A percentile compares a stretch with the other conserved stretches of the same genome.
These are phyloP conservation scores for Sphenopsis melanotis DNA, from an alignment of 2,797 vertebrate genomes.

Conservation along the genomic window DNA sequence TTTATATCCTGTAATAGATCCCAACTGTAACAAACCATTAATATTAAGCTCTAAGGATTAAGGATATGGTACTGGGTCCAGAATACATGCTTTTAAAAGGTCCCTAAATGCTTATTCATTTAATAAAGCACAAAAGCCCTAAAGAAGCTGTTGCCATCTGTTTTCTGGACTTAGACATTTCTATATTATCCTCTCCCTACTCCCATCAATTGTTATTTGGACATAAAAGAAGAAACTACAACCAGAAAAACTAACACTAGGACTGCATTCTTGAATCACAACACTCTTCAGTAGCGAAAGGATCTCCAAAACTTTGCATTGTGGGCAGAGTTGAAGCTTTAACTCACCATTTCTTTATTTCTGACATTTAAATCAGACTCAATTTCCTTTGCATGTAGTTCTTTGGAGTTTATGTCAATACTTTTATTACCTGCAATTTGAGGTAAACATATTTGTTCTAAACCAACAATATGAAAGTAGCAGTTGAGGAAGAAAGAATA, in stretches of 20 bases:
- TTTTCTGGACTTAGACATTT: not conserved
- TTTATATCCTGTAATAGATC: constrained; percentile 6
- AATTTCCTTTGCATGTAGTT: not conserved
- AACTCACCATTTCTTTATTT: not conserved
- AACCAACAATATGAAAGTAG: not conserved
- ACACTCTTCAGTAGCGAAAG: not conserved
- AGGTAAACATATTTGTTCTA: not conserved
- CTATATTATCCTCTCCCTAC: not conserved
- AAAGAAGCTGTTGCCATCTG: constrained; percentile 11
- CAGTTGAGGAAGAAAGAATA: not conserved
- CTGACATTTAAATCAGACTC: not conserved
- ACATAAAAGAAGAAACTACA: not conserved
- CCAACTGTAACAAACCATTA: not conserved
- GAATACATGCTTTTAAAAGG: not conserved
- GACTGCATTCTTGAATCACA: not conserved
- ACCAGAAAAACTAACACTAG: not conserved
- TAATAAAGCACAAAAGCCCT: not conserved
- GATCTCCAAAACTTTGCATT: not conserved
- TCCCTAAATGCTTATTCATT: not conserved
- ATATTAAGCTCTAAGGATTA: not conserved
- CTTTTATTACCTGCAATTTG: not conserved
- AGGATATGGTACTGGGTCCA: not conserved
- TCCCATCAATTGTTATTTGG: not conserved
- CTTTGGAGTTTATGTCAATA: not conserved
- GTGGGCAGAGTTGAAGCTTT: not conserved